Base-by-base conservation (phyloP, 2,888 invertebrate genomes). In the Ennomos quercinarius region DNA sequence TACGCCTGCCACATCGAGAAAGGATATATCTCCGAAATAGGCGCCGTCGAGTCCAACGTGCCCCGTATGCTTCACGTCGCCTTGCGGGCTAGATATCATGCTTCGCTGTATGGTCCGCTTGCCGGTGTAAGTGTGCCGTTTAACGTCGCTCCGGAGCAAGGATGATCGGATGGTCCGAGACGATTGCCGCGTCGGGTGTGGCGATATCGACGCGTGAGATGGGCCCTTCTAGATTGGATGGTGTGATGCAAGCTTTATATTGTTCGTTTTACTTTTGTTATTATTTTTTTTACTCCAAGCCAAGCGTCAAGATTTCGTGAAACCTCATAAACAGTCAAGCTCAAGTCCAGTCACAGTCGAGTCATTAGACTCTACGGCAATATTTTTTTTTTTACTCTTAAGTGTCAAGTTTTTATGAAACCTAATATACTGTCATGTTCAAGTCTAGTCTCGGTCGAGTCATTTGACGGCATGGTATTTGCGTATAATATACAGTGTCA, bases 31-130 rank as follows among this genome's bases (percentile, higher is more conserved):
- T 2, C 99, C 99, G 86, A 99, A 99, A 80, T 97, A 97, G 35
- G 98, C 98, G 0, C 99, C 99, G 84, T 99, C 99, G 43, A 98
- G 93, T 0, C 99, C 99, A 10, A 99, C 98, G 83, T 99, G 99
- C 0, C 95, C 93, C 0, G 98, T 99, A 83, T 99, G 99, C 77
- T 98, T 97, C 13, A 99, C 95, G 84, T 99, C 99, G 40, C 98
- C 98, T 83, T 99, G 98, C 0, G 99, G 99, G 61, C 97, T 96
- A 47, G 99, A 98, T 77, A 99, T 99, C 98, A 99, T 98, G 82
- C 97, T 97, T 9, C 97, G 95, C 59, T 96, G 94, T 55, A 98
- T 93, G 69, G 96, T 95, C 52, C 96, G 91, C 78, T 94, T 94
- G 73, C 93, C 93, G 11, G 93, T 93, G 70, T 83, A 87, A 9